Base-by-base conservation (phyloP, 2,113 vertebrate genomes). In the Orientallactaga bullata region DNA sequence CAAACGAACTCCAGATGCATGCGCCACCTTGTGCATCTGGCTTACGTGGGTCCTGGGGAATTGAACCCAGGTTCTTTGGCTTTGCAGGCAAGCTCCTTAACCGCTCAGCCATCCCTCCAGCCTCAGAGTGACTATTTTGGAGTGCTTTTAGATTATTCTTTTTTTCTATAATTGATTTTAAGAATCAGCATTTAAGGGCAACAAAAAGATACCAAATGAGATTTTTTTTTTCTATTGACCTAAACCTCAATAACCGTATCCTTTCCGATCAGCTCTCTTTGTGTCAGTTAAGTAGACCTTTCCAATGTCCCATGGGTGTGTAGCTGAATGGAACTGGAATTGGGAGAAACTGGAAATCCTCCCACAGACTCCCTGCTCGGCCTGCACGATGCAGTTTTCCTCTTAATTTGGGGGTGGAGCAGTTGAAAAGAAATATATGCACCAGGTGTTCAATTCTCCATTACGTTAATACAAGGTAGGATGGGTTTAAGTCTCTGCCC, bases 221-320 rank as follows among this genome's bases (percentile, higher is more conserved):
- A 80, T 6, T 80, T 88, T 26, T 30, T 30, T 96, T 20, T 66
- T 74, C 13, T 47, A 39, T 79, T 91, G 63, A 79, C 93, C 5
- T 71, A 42, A 80, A 86, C 65, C 30, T 63, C 55, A 81, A 93
- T 92, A 95, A 96, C 30, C 73, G 5, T 0, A 3, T 42, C 78
- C 47, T 78, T 55, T 65, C 6, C n/a, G 73, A 13, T 0, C 0
- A 42, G 95, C 93, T 93, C 76, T 77, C 55, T 55, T 13, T 89
- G 55, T 82, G 89, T 88, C 92, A 79, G 88, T 96, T 96, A 94
- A 97, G 94, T 95, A 87, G 94, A 93, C 88, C 72, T 92, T 96
- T 97, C 93, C 90, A 95, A 95, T 78, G 90, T 60, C 47, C 9
- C 24, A 81, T 51, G 96, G 95, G 84, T 90, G 18, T 8, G 39